Conservation (phyloP, 2,797 vertebrate species). For the Oreochromis grahami region DNA sequence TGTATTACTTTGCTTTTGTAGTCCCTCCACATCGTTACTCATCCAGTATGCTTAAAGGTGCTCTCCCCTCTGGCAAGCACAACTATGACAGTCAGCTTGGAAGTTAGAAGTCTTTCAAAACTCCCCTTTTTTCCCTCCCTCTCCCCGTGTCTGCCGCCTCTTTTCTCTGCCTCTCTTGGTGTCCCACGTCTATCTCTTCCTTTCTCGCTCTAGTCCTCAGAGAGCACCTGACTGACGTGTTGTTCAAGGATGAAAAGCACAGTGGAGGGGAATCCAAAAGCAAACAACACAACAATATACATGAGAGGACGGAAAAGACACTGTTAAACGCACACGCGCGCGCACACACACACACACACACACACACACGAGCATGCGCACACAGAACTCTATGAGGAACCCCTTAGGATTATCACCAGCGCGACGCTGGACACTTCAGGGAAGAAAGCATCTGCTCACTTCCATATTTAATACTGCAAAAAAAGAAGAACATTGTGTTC, state of each 20-base stretch:
- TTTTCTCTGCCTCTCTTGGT: constrained; percentile 43
- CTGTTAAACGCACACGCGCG: neutral
- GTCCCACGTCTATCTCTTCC: constrained; percentile 37
- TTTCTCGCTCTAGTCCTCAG: constrained; percentile 55
- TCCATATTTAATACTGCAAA: constrained; percentile 53
- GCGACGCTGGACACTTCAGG: constrained; percentile 55
- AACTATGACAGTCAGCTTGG: constrained; percentile 71
- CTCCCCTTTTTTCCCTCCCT: constrained; percentile 9
- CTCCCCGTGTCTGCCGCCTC: constrained; percentile 19
- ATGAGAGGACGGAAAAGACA: constrained; percentile 41
- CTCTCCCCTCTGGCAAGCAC: constrained; percentile 76
- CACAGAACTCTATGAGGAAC: neutral
- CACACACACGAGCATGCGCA: neutral
- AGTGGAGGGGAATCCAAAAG: constrained; percentile 55
- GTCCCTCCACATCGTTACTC: constrained; percentile 69
- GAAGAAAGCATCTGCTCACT: constrained; percentile 59
- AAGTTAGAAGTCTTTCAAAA: constrained; percentile 74
- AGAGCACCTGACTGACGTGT: constrained; percentile 72
- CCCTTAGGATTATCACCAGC: constrained; percentile 54
- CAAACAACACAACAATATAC: constrained; percentile 62
- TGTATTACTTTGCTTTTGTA: constrained; percentile 72
- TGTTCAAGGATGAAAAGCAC: constrained; percentile 70
- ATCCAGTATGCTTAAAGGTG: constrained; percentile 75
- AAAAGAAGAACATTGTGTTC: constrained; percentile 41
- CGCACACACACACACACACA: neutral